A percentile compares a stretch with the other conserved stretches of the same genome.
Conservation (phyloP, 2,797 vertebrate genomes). For the Clarias pachynema region DNA sequence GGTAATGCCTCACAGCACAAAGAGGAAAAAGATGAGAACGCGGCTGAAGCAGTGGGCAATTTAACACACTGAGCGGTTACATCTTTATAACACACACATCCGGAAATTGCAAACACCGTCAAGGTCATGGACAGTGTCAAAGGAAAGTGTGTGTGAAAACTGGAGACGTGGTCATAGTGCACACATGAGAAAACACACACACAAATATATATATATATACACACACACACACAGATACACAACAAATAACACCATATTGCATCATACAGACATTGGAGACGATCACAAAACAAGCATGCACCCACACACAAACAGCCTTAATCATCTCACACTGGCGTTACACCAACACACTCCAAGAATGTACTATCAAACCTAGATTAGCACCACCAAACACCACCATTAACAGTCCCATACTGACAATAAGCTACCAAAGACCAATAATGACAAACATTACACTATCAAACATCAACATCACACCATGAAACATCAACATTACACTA, state of each 20-base stretch:
- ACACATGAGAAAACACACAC: not conserved
- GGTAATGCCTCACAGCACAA: conserved; percentile 56
- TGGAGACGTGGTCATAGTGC: not conserved
- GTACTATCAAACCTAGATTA: not conserved
- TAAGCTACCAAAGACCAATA: not conserved
- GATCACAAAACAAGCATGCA: not conserved
- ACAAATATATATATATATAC: not conserved
- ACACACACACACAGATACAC: not conserved
- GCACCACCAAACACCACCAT: not conserved
- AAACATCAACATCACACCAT: not conserved
- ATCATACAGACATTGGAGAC: not conserved
- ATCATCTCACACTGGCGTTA: not conserved
- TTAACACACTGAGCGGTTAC: conserved; percentile 43
- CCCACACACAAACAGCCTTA: not conserved
- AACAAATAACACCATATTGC: not conserved
- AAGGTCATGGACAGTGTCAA: conserved; percentile 13
- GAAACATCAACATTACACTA: not conserved
- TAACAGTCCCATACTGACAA: not conserved
- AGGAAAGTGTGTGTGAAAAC: not conserved
- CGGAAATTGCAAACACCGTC: not conserved
- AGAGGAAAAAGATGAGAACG: conserved; percentile 49
- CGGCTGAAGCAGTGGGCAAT: conserved; percentile 34
- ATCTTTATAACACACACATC: conserved; percentile 31
- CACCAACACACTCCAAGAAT: not conserved
- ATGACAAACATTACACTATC: not conserved